Percentiles rank a stretch among this genome's conserved stretches.
Evolutionary conservation across 2,113 vertebrate species (phyloP).

Genomic region (Notechis scutatus): DNA sequence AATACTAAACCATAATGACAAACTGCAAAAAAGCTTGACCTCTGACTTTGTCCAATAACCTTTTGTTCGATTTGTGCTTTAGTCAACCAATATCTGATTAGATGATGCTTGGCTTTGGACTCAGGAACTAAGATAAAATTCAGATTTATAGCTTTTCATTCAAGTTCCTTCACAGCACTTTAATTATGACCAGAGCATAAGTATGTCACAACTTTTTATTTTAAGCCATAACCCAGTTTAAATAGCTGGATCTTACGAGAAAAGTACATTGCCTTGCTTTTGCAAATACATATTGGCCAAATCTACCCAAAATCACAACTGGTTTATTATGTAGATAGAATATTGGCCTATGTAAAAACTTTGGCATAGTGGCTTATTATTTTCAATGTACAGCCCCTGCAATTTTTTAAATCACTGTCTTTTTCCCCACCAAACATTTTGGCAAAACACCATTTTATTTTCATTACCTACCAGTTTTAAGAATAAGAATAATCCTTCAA

Average conservation of each 20-base stretch:
- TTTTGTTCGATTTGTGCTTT: constrained; percentile 76
- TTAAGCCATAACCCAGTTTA: constrained; percentile 35
- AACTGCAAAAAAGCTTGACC: constrained; percentile 78
- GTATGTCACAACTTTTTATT: constrained; percentile 56
- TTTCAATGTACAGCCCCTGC: not conserved
- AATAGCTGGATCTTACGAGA: constrained; percentile 34
- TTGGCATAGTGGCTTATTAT: constrained; percentile 2
- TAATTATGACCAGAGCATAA: constrained; percentile 51
- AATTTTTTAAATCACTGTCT: not conserved
- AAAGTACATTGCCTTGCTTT: constrained; percentile 36
- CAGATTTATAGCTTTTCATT: constrained; percentile 84
- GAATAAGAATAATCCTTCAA: constrained; percentile 6
- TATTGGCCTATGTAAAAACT: not conserved
- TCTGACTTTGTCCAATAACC: constrained; percentile 80
- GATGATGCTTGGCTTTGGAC: constrained; percentile 73
- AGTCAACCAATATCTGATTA: constrained; percentile 82
- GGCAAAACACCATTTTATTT: not conserved
- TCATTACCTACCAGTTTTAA: not conserved
- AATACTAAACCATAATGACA: constrained; percentile 70
- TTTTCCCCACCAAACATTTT: not conserved
- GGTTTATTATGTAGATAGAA: not conserved
- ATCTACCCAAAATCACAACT: fast-evolving
- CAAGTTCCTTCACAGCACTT: constrained; percentile 70
- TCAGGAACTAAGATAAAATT: constrained; percentile 74
- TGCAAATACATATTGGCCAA: constrained; percentile 16